These are phyloP conservation scores for Leptinotarsa peninsularis DNA, from an alignment of 2,888 invertebrate genomes.

Conservation along the genomic window DNA sequence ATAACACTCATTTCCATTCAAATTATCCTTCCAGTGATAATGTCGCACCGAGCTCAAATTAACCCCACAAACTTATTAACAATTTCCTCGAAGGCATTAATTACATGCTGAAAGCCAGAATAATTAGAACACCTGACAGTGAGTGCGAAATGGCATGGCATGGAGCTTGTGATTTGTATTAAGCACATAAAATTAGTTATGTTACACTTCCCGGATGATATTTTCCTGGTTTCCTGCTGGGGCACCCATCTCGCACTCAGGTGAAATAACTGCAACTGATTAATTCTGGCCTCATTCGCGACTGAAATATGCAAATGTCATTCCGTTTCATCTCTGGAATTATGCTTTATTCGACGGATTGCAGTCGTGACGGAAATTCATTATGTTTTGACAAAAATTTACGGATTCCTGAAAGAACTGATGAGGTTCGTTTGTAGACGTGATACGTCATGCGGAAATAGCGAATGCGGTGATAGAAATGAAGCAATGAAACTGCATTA, in stretches of 20 bases:
- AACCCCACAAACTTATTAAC: slow-evolving; percentile 48
- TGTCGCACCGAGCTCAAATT: slow-evolving; percentile 41
- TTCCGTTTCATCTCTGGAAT: slow-evolving; percentile 41
- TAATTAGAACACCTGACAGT: slow-evolving; percentile 51
- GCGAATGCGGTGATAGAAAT: neutral
- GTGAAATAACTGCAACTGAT: slow-evolving; percentile 42
- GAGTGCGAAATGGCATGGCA: slow-evolving; percentile 46
- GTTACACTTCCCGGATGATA: slow-evolving; percentile 46
- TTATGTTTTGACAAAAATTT: neutral
- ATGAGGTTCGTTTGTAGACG: neutral
- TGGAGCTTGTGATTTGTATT: slow-evolving; percentile 47
- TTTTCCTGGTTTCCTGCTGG: slow-evolving; percentile 38
- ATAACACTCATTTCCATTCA: neutral
- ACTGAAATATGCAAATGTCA: slow-evolving; percentile 41
- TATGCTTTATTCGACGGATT: slow-evolving; percentile 28
- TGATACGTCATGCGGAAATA: neutral
- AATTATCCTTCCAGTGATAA: slow-evolving; percentile 11
- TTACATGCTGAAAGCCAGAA: slow-evolving; percentile 48
- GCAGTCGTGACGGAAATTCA: slow-evolving; percentile 8
- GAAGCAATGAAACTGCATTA: neutral
- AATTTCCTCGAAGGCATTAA: slow-evolving; percentile 49
- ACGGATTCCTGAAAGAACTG: neutral
- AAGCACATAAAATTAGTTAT: slow-evolving; percentile 49
- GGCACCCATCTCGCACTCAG: slow-evolving; percentile 28
- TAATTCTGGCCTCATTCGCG: slow-evolving; percentile 35